Base-by-base conservation (phyloP, 1,140 invertebrate species). In the Dolichoris vasculosae region DNA sequence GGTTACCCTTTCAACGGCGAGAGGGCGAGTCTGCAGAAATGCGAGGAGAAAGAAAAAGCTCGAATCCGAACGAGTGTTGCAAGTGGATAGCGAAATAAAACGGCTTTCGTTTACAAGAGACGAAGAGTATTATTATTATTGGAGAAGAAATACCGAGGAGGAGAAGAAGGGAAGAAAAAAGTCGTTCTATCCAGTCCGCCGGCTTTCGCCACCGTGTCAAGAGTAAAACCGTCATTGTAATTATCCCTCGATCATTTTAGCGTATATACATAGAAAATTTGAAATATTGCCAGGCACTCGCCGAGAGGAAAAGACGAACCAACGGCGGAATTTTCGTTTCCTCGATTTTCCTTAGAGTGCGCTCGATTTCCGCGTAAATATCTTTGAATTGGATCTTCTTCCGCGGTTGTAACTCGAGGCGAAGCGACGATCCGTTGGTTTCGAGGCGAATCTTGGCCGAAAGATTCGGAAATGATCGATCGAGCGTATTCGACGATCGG, bases 201-300 rank as follows among this genome's bases (percentile, higher is more conserved):
- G 88, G 88, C 88, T 90, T 91, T 90, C 90, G 89, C 88, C 89
- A 84, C 87, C 87, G 38, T 86, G 38, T 71, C 46, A 82, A 69
- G 64, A 82, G 78, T n/a, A n/a, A 67, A 82, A 82, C 64, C 79
- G 64, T 71, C 67, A 82, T 75, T 48, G 69, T 82, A 48, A 82
- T 82, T 69, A 82, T 75, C 69, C 67, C 48, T 82, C 81, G 64
- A 63, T 55, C 51, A 63, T 82, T 75, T 59, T 73, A 79, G 77
- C 11, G 35, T 63, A 63, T n/a, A n/a, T 40, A 79, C n/a, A 40
- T 79, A 79, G 77, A n/a, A 79, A 79, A 79, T 79, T 40, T 79
- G 32, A 76, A 76, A 67, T 35, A 69, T 48, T 20, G 30, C 40
- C 43, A 71, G 17, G 38, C 23, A 26, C 32, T 48, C 43, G 8